Conservation (phyloP, 2,888 invertebrate genomes). For the Caenorhabditis afra region DNA sequence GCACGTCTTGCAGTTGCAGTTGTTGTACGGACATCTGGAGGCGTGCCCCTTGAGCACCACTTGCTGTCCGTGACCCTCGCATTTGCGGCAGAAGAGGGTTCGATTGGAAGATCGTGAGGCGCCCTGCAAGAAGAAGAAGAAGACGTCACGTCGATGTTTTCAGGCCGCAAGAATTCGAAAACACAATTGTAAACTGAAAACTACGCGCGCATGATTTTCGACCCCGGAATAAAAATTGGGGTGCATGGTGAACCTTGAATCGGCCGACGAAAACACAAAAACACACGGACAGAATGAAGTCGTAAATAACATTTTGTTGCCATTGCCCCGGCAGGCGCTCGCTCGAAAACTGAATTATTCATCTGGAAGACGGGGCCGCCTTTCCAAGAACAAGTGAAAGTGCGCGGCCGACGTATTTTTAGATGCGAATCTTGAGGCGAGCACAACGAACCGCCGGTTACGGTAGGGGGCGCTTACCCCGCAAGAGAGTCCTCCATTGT, state of each 20-base stretch:
- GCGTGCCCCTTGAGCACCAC: constrained; percentile 80
- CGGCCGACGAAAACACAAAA: constrained; percentile 16
- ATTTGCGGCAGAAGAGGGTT: constrained; percentile 77
- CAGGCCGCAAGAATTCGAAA: too few species aligned
- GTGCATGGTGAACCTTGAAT: constrained; percentile 12
- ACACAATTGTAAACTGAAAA: background rate
- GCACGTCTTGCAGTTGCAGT: constrained; percentile 80
- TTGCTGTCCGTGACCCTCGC: constrained; percentile 77
- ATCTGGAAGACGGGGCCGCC: background rate
- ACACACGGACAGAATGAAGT: constrained; percentile 2
- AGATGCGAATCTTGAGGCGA: background rate
- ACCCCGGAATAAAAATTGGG: constrained; percentile 1
- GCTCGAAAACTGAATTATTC: constrained; percentile 31
- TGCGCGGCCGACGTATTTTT: constrained; percentile 17
- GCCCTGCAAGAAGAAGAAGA: constrained; percentile 38
- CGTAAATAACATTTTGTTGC: constrained; percentile 8
- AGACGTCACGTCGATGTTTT: background rate
- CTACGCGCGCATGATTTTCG: background rate
- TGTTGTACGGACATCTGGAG: constrained; percentile 78
- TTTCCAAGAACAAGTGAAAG: constrained; percentile 25
- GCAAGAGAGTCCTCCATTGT: constrained; percentile 52
- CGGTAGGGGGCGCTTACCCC: constrained; percentile 27
- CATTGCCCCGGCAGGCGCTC: background rate
- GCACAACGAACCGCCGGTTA: too few species aligned
- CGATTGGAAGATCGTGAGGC: constrained; percentile 63